A percentile compares a stretch with the other conserved stretches of the same genome.
phyloP scores from a whole-genome alignment of 1,140 invertebrate species.

The Drosophila watanabei region DNA sequence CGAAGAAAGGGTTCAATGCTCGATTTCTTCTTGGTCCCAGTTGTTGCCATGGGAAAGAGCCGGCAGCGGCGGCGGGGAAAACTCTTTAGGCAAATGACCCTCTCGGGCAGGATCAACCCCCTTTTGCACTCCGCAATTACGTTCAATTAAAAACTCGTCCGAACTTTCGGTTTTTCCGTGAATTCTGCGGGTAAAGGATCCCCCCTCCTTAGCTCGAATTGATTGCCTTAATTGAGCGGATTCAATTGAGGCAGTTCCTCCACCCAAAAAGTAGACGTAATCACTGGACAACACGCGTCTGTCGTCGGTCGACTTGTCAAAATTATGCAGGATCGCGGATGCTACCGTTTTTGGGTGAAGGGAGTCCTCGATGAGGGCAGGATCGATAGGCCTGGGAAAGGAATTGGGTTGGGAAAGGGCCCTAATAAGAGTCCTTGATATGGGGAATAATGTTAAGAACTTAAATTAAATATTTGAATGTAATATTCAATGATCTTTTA shows the following conservation, averaged over 20 bases:
- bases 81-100: slow-evolving; percentile 26
- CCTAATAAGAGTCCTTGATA: not conserved
- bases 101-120: slow-evolving; percentile 63
- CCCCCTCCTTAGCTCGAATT: slow-evolving; percentile 9
- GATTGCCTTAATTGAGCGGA: slow-evolving; percentile 70
- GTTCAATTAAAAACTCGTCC: slow-evolving; percentile 60
- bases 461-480: no score
- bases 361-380: slow-evolving; percentile 57
- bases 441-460: not conserved
- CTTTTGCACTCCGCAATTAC: slow-evolving; percentile 49
- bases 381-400: slow-evolving; percentile 53
- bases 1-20: slow-evolving; percentile 74
- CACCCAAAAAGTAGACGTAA: slow-evolving; percentile 15
- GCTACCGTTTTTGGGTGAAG: slow-evolving; percentile 22
- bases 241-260: slow-evolving; percentile 46
- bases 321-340: slow-evolving; percentile 72
- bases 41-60: slow-evolving; percentile 68
- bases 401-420: not conserved
- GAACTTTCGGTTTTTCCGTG: slow-evolving; percentile 6
- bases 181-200: slow-evolving; percentile 76
- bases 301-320: slow-evolving; percentile 20
- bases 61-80: slow-evolving; percentile 11
- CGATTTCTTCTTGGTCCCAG: slow-evolving; percentile 59
- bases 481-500: not conserved
- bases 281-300: slow-evolving; percentile 57